phyloP scores from a whole-genome alignment of 2,113 vertebrate species.

The Micronisus gabar region DNA sequence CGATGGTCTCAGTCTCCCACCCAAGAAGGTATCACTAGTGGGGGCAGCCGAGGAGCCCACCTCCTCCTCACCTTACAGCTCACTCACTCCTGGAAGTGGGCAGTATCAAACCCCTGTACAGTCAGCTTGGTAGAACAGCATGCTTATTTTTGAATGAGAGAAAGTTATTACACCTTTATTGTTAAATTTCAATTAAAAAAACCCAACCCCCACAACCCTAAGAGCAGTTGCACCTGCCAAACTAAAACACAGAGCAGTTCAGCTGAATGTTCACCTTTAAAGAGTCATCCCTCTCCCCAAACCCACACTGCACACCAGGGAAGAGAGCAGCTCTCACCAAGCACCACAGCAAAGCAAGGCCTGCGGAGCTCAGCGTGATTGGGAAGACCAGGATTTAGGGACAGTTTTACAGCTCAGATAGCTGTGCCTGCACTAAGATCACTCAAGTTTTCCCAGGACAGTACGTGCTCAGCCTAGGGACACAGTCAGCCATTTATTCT shows the following conservation, averaged over 20 bases:
- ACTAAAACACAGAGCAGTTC: too few species aligned
- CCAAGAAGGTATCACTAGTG: background rate
- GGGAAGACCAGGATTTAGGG: too few species aligned
- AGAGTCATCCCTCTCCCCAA: background rate
- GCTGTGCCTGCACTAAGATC: background rate
- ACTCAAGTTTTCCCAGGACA: background rate
- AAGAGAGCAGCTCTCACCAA: background rate
- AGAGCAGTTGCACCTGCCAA: background rate
- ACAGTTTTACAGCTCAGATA: background rate
- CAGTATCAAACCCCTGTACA: accelerated
- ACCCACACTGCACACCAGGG: accelerated
- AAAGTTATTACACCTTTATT: background rate
- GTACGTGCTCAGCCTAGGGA: background rate
- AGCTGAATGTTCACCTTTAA: accelerated
- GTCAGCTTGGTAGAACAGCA: background rate
- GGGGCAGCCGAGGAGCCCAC: background rate
- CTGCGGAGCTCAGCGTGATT: accelerated
- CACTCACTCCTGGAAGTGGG: accelerated
- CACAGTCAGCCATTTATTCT: background rate
- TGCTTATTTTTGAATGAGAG: accelerated
- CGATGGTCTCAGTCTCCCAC: background rate
- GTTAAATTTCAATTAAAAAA: background rate
- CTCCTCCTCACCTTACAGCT: background rate
- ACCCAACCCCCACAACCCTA: background rate
- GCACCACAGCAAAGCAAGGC: background rate